Conservation (phyloP, 2,888 invertebrate genomes). For the Amiota mariae region DNA sequence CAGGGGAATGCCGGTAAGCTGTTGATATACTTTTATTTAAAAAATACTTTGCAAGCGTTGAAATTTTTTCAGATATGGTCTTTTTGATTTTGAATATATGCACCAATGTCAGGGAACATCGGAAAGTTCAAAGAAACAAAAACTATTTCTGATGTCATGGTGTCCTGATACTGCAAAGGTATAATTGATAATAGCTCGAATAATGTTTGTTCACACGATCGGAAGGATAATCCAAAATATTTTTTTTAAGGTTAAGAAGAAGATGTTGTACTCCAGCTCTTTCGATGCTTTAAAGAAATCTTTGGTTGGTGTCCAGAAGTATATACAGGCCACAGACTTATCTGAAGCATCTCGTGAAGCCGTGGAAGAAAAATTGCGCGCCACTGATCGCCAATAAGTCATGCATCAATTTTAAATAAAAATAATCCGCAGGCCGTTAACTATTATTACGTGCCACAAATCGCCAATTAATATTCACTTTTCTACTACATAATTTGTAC, state of each 20-base stretch:
- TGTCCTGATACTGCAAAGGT: slow-evolving; percentile 98
- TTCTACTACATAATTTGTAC: slow-evolving; percentile 68
- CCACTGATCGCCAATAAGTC: slow-evolving; percentile 91
- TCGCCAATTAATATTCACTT: slow-evolving; percentile 66
- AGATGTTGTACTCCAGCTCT: slow-evolving; percentile 93
- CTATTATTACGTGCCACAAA: slow-evolving; percentile 49
- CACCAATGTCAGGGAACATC: slow-evolving; percentile 98
- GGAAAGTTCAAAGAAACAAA: slow-evolving; percentile 97
- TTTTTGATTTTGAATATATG: slow-evolving; percentile 98
- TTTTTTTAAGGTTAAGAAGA: slow-evolving; percentile 80
- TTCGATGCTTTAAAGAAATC: slow-evolving; percentile 98
- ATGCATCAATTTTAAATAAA: slow-evolving; percentile 61
- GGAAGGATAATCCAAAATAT: slow-evolving; percentile 8
- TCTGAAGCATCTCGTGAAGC: slow-evolving; percentile 95
- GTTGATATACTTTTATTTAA: background rate
- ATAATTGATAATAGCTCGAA: slow-evolving; percentile 10
- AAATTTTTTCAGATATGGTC: slow-evolving; percentile 82
- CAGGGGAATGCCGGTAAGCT: slow-evolving; percentile 90
- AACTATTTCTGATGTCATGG: slow-evolving; percentile 98
- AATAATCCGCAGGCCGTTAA: slow-evolving; percentile 54
- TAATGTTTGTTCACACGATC: background rate
- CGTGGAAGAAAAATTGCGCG: slow-evolving; percentile 94
- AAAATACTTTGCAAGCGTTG: slow-evolving; percentile 13
- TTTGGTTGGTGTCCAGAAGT: slow-evolving; percentile 96
- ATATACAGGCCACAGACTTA: slow-evolving; percentile 96